Evolutionary conservation across 2,888 invertebrate genomes (phyloP).

Genomic region (Zygaena filipendulae): DNA sequence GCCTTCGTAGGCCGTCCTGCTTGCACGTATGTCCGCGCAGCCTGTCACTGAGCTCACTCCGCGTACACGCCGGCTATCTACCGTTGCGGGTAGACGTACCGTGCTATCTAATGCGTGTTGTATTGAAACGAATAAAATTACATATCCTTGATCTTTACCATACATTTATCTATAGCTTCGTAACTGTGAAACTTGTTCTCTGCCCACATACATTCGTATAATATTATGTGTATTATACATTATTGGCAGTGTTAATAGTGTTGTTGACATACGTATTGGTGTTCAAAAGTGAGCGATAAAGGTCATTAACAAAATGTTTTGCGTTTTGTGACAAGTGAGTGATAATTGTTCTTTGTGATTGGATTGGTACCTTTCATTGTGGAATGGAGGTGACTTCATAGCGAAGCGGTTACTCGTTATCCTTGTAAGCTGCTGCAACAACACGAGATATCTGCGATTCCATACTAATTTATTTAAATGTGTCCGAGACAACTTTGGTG

Average conservation of each 20-base stretch:
- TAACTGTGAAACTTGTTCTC: too few species aligned
- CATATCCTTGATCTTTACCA: slow-evolving; percentile 7
- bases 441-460: slow-evolving; percentile 28
- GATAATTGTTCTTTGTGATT: slow-evolving; percentile 25
- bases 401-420: slow-evolving; percentile 43
- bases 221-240: background rate
- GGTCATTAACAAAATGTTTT: slow-evolving; percentile 32
- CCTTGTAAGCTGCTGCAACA: slow-evolving; percentile 41
- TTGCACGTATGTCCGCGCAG: slow-evolving; percentile 42
- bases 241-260: too few species aligned
- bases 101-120: slow-evolving; percentile 21
- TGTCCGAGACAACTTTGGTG: slow-evolving; percentile 34
- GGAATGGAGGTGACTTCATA: slow-evolving; percentile 38
- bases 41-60: slow-evolving; percentile 42
- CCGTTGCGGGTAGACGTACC: slow-evolving; percentile 41
- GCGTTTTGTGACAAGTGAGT: slow-evolving; percentile 43
- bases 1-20: slow-evolving; percentile 46
- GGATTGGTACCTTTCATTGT: slow-evolving; percentile 16
- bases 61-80: slow-evolving; percentile 43
- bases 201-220: too few species aligned
- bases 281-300: too few species aligned
- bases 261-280: background rate
- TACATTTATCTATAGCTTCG: background rate
- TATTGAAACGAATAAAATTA: slow-evolving; percentile 20
- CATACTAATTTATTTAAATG: slow-evolving; percentile 47